Evolutionary conservation across 2,113 vertebrate species (phyloP).

Genomic region (Forbesichthys agassizii): DNA sequence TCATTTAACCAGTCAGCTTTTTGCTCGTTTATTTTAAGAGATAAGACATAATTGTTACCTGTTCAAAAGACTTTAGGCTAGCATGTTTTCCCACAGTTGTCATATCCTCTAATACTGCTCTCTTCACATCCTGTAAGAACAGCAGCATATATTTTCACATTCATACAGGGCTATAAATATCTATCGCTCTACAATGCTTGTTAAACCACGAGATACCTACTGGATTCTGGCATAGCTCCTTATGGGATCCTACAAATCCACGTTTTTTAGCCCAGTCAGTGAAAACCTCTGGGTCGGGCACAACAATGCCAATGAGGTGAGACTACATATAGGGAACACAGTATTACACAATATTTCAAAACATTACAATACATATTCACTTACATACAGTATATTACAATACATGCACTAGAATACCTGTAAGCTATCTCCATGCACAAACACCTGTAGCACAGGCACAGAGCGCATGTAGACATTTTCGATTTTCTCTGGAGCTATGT

Average conservation of each 20-base stretch:
- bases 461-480: slow-evolving; percentile 78
- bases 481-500: slow-evolving; percentile 82
- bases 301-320: slow-evolving; percentile 73
- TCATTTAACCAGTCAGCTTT: neutral
- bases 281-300: slow-evolving; percentile 79
- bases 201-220: slow-evolving; percentile 50
- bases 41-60: slow-evolving; percentile 55
- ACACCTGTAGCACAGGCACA: slow-evolving; percentile 77
- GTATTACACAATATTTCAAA: neutral
- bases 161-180: neutral
- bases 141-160: neutral
- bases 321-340: slow-evolving; percentile 52
- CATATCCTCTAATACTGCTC: slow-evolving; percentile 76
- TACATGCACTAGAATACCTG: slow-evolving; percentile 54
- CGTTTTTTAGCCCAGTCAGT: slow-evolving; percentile 71
- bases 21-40: neutral
- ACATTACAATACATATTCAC: neutral
- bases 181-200: neutral
- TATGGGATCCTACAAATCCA: slow-evolving; percentile 71
- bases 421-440: slow-evolving; percentile 81
- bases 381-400: neutral
- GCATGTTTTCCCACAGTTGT: slow-evolving; percentile 69
- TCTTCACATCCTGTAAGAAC: slow-evolving; percentile 70
- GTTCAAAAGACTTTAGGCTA: slow-evolving; percentile 80
- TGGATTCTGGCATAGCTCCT: slow-evolving; percentile 79